A percentile compares a stretch with the other conserved stretches of the same genome.
Conservation (phyloP, 2,797 vertebrate genomes). For the Limnodromus scolopaceus region DNA sequence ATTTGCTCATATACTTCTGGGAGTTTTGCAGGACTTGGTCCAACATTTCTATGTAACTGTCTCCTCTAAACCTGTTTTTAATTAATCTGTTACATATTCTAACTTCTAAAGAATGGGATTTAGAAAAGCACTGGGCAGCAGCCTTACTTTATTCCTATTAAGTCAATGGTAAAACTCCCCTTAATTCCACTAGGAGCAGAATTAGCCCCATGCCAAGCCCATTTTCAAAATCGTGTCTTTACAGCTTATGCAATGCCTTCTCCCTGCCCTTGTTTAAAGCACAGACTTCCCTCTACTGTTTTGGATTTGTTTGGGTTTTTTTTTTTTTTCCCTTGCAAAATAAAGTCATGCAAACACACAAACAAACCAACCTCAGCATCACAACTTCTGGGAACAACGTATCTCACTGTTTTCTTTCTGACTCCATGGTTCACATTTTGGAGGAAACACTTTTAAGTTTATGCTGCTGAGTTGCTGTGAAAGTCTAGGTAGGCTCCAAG, state of each 20-base stretch:
- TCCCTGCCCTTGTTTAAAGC: not conserved
- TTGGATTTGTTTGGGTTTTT: too few species aligned
- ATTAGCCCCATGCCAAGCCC: conserved; percentile 3
- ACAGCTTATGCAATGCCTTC: not conserved
- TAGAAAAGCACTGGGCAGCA: conserved; percentile 13
- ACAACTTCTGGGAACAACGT: not conserved
- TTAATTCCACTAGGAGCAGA: conserved; percentile 11
- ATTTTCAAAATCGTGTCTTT: not conserved
- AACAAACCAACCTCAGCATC: not conserved
- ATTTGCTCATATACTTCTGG: not conserved
- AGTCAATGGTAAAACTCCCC: conserved; percentile 28
- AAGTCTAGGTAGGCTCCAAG: not conserved
- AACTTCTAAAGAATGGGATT: conserved; percentile 36
- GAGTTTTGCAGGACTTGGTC: not conserved
- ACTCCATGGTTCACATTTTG: not conserved
- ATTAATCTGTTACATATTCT: conserved; percentile 44
- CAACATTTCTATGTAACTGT: not conserved
- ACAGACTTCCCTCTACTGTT: not conserved
- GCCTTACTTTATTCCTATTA: conserved; percentile 46
- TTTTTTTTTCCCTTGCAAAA: not conserved
- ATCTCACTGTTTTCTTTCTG: not conserved
- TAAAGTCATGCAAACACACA: not conserved
- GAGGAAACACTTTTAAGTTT: not conserved
- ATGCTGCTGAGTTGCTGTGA: not conserved
- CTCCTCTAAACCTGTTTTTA: conserved; percentile 42